Evolutionary conservation across 2,888 invertebrate species (phyloP), one percentile per base, ranked within the genome.

Genomic region (Ophion slaviceki): DNA sequence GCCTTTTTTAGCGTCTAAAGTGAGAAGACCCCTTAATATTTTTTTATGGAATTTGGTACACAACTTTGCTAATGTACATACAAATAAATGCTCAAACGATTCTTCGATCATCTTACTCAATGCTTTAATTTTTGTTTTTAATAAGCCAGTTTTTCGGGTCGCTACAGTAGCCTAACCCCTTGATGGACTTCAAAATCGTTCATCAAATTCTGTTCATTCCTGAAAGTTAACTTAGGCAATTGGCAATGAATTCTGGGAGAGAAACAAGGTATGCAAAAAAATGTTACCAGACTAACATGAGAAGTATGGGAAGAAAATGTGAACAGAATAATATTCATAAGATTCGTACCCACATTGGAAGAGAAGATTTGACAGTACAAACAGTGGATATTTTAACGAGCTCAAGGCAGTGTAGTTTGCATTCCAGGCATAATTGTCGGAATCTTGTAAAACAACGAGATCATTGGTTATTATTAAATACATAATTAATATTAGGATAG

Each of bases 381-480:
- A 79, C 91, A 91, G 89, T 87, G 86, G 84, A 79, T 85, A 80
- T 82, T 78, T 85, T 74, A 81, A 85, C 92, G 89, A 89, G 70
- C 90, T 93, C 93, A 93, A 92, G 92, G 92, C 91, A 92, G 92
- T 91, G 92, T 91, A 86, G 91, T 89, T 92, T 91, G 91, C 92
- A 93, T 92, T 92, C 93, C 93, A 91, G 90, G 89, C 88, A 90
- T 91, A 88, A 92, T 89, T 90, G 92, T 91, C 86, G 93, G 91
- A 89, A 91, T 92, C 93, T 93, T 94, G 89, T 89, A 92, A 93
- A 88, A 92, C 90, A 79, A 90, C 61, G 82, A 80, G 74, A 71
- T 57, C 77, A 72, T 81, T 45, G 32, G 71, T 72, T 53, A 86
- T 82, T 70, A 80, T 70, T 71, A 72, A 36, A 64, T 61, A 72